These are phyloP conservation scores for Hippolais icterina DNA, from an alignment of 2,113 vertebrate species.

Conservation along the genomic window DNA sequence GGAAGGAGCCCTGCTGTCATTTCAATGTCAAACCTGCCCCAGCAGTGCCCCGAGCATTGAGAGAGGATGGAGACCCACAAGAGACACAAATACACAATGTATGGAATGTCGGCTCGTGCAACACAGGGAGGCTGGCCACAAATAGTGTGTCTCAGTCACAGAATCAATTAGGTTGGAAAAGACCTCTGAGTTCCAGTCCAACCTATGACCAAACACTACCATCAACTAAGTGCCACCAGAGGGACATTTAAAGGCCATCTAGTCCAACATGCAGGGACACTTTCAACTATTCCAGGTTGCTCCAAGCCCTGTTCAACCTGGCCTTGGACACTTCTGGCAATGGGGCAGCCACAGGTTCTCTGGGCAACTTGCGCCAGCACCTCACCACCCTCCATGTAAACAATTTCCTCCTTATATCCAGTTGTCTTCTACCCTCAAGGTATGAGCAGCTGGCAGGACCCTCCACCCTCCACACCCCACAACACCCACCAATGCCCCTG, in stretches of 20 bases:
- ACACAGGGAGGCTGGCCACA: neutral
- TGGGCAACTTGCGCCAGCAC: accelerated
- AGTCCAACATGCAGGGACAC: neutral
- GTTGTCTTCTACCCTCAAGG: neutral
- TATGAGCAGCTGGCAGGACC: neutral
- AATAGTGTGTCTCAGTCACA: neutral
- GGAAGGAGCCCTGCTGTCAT: neutral
- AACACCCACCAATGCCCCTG: neutral
- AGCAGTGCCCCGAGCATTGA: accelerated
- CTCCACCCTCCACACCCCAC: neutral
- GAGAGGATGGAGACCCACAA: neutral
- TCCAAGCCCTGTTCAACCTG: neutral
- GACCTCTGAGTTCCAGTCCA: neutral
- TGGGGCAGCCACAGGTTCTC: neutral
- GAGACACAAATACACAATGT: accelerated
- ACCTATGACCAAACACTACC: neutral
- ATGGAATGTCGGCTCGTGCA: accelerated
- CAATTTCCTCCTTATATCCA: neutral
- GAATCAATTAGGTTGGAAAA: neutral
- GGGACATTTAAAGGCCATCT: neutral
- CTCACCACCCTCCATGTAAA: neutral
- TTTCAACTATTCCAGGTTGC: accelerated
- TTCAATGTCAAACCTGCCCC: neutral
- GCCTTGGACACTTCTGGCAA: neutral
- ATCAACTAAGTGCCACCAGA: neutral